Base-by-base conservation (phyloP, 2,113 vertebrate genomes). In the Pycnonotus jocosus region DNA sequence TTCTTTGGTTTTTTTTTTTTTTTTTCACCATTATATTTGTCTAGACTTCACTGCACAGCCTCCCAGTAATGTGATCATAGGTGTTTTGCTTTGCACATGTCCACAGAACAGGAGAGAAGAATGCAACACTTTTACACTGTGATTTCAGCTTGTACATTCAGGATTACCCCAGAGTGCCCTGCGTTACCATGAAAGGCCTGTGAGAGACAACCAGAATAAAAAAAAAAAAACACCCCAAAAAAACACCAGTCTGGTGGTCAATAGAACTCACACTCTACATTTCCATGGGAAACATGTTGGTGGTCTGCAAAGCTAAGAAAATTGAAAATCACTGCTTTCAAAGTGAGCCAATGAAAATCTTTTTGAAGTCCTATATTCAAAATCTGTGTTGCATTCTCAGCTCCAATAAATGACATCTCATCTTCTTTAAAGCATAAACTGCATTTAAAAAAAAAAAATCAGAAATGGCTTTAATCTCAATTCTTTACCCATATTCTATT, bases 301-400 rank as follows among this genome's bases (percentile, higher is more conserved):
- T 96, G 96, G 92, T 93, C 92, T 93, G 64, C 65, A 95, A 83
- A 93, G 71, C 88, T 70, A 47, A 83, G 94, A 90, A 93, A 90
- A 81, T 30, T 77, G 42, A 94, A 92, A 92, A 92, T 78, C 54
- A 23, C 38, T 61, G 23, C 88, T 95, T 96, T 94, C 58, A 95
- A 92, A 93, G 64, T 71, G 25, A 94, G 90, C 64, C 79, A 86
- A 30, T 64, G 50, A 60, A 71, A 74, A 93, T 90, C 74, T 90
- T 94, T 91, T 94, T 94, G 87, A 96, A 88, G 90, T 90, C 82
- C 25, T 91, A 71, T 90, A 88, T 83, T 94, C 79, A 87, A 95
- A 97, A 93, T 93, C 84, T 96, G 85, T 92, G 68, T 93, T 95
- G 44, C 68, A 88, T 94, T 97, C 90, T 79, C 90, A 90, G 79